Conservation (phyloP, 2,113 vertebrate genomes). For the Crotophaga sulcirostris region DNA sequence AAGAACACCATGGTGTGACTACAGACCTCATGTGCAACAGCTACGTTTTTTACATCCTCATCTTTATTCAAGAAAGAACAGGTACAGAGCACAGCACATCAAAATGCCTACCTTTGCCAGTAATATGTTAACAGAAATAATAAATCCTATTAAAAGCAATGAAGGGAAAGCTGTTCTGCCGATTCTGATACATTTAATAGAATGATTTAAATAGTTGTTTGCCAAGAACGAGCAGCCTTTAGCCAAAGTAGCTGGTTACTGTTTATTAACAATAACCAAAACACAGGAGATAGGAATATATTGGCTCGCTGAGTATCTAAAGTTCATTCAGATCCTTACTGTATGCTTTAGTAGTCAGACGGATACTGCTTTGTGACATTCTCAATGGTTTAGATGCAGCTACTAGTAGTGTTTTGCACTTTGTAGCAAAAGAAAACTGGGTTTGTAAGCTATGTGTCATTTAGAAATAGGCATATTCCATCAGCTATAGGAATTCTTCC, state of each 20-base stretch:
- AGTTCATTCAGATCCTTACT: background rate
- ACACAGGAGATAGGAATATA: accelerated
- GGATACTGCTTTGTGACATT: background rate
- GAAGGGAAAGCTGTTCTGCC: background rate
- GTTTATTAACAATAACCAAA: background rate
- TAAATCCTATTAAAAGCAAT: background rate
- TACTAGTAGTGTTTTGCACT: background rate
- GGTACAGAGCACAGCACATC: background rate
- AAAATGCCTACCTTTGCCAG: background rate
- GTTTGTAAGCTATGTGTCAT: no score
- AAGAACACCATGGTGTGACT: accelerated
- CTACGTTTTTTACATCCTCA: background rate
- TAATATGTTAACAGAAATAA: background rate
- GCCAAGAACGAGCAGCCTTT: background rate
- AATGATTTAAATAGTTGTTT: background rate
- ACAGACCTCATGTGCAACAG: background rate
- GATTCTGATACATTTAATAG: background rate
- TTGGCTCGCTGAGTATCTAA: no score
- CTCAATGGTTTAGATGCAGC: background rate
- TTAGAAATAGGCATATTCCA: background rate
- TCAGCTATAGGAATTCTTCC: background rate
- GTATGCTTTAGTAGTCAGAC: background rate
- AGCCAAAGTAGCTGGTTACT: background rate
- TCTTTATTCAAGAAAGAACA: constrained; percentile 33
- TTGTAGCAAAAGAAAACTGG: background rate